A percentile compares a stretch with the other conserved stretches of the same genome.
Evolutionary conservation across 1,140 invertebrate species (phyloP).

Genomic region (Stegodyphus mimosarum): DNA sequence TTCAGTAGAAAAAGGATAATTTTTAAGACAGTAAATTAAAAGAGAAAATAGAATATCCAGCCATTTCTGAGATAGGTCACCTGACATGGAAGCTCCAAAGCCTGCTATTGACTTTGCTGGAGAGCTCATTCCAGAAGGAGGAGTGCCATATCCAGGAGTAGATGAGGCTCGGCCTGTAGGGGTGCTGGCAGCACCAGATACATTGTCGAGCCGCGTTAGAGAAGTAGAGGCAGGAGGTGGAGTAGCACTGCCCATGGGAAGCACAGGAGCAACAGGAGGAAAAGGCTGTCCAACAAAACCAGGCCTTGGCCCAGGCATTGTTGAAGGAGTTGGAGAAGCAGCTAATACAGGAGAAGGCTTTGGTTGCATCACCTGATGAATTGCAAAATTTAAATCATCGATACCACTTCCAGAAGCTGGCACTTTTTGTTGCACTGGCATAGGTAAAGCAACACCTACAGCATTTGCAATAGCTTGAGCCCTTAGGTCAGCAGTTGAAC

Average conservation of each 20-base stretch:
- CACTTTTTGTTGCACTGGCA: conserved; percentile 65
- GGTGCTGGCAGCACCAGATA: conserved; percentile 23
- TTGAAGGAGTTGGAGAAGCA: conserved; percentile 12
- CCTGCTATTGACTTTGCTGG: conserved; percentile 63
- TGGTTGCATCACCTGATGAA: conserved; percentile 72
- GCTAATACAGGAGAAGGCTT: conserved; percentile 46
- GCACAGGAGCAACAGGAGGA: not conserved
- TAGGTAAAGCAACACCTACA: conserved; percentile 63
- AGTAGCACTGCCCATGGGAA: conserved; percentile 32
- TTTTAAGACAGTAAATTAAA: not conserved
- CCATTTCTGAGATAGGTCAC: conserved; percentile 15
- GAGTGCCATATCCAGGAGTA: conserved; percentile 59
- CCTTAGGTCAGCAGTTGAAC: conserved; percentile 30
- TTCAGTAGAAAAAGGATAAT: no score
- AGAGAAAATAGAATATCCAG: not conserved
- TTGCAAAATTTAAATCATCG: conserved; percentile 79
- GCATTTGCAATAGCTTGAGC: conserved; percentile 61
- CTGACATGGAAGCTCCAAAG: conserved; percentile 59
- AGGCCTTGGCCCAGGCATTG: conserved; percentile 30
- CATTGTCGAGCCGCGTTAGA: not conserved
- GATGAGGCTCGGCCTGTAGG: conserved; percentile 46
- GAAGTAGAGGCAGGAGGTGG: conserved; percentile 32
- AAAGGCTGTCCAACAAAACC: conserved; percentile 31
- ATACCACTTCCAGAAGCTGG: conserved; percentile 70
- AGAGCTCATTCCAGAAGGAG: conserved; percentile 62